Percentiles rank a stretch among this genome's conserved stretches.
Evolutionary conservation across 2,113 vertebrate genomes (phyloP).

Genomic region (Glaucomys volans): DNA sequence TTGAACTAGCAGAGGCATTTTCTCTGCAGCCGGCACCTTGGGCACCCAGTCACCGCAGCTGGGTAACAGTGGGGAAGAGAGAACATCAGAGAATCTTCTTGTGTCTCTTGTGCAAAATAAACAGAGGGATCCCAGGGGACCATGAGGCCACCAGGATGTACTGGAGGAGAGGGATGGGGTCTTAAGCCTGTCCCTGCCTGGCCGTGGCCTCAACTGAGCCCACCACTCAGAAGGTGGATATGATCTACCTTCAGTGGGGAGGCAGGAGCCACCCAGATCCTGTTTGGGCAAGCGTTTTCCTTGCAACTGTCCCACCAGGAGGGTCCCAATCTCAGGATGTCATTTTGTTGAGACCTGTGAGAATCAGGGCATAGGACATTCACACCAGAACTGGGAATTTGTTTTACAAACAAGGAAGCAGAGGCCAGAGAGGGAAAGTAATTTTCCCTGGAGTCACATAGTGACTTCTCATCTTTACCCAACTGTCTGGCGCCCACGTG

Average conservation of each 20-base stretch:
- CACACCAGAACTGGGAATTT: not conserved
- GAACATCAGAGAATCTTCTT: not conserved
- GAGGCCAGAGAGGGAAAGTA: not conserved
- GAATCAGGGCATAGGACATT: not conserved
- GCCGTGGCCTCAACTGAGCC: not conserved
- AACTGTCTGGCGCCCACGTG: not conserved
- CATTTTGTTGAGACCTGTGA: not conserved
- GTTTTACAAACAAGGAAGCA: not conserved
- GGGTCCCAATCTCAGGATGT: not conserved
- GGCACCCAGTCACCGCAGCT: not conserved
- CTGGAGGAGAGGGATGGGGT: accelerated
- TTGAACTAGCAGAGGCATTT: constrained; percentile 24
- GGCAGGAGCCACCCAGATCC: not conserved
- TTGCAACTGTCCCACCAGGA: not conserved
- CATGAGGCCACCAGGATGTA: too few species aligned
- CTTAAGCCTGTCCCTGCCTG: not conserved
- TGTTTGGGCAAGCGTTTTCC: not conserved
- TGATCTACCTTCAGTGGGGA: not conserved
- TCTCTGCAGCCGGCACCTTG: not conserved
- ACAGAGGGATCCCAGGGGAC: not conserved
- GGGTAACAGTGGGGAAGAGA: not conserved
- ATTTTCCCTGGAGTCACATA: not conserved
- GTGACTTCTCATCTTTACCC: not conserved
- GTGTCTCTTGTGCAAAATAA: not conserved
- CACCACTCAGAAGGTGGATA: not conserved